Evolutionary conservation across 2,113 vertebrate species (phyloP).

Genomic region (Cervus canadensis): DNA sequence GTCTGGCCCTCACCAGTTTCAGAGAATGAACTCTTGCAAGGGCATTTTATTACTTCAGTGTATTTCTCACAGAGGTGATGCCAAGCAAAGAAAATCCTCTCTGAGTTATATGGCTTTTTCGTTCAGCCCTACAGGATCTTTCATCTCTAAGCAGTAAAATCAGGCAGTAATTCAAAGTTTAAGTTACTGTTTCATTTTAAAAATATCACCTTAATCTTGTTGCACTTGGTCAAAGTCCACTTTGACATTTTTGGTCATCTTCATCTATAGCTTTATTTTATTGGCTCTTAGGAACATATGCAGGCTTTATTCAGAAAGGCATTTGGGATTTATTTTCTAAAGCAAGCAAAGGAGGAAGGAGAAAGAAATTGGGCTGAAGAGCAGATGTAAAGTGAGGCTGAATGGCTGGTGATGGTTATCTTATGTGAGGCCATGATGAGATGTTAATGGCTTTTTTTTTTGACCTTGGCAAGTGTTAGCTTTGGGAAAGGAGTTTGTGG

Average conservation of each 20-base stretch:
- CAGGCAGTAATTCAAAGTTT: conserved; percentile 69
- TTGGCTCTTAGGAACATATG: background rate
- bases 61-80: conserved; percentile 58
- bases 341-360: background rate
- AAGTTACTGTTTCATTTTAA: conserved; percentile 60
- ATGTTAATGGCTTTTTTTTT: conserved; percentile 27
- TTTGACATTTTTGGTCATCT: conserved; percentile 36
- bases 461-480: conserved; percentile 27
- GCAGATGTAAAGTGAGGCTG: background rate
- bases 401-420: background rate
- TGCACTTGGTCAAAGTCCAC: conserved; percentile 27
- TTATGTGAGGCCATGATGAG: background rate
- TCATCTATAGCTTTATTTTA: background rate
- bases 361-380: background rate
- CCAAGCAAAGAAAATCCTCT: conserved; percentile 66
- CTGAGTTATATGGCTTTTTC: conserved; percentile 62
- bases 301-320: background rate
- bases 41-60: conserved; percentile 72
- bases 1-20: conserved; percentile 2
- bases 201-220: conserved; percentile 64
- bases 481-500: background rate
- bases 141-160: conserved; percentile 72
- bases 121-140: conserved; percentile 60
- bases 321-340: background rate
- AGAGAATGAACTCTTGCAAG: conserved; percentile 35